Percentiles rank a stretch among this genome's conserved stretches.
Conservation (phyloP, 2,888 invertebrate species). For the Drosophila cognata region DNA sequence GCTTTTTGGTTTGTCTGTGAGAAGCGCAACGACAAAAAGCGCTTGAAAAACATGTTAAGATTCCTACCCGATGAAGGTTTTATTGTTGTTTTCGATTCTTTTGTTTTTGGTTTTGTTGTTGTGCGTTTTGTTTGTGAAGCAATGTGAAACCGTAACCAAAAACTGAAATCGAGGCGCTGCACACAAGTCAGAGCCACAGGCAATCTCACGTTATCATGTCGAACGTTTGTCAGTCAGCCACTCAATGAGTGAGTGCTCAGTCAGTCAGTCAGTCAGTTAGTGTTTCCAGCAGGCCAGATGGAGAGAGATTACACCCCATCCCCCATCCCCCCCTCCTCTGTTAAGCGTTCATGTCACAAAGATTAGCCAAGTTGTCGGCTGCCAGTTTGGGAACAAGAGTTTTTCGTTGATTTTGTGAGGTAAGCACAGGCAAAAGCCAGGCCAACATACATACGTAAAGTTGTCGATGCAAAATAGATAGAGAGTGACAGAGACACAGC, state of each 20-base stretch:
- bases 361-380: slow-evolving; percentile 63
- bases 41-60: slow-evolving; percentile 1
- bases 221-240: slow-evolving; percentile 22
- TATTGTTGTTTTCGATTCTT: background rate
- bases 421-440: background rate
- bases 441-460: slow-evolving; percentile 9
- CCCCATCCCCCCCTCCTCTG: background rate
- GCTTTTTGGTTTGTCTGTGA: slow-evolving; percentile 15
- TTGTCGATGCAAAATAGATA: slow-evolving; percentile 9
- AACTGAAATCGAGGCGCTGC: slow-evolving; percentile 29
- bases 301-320: background rate
- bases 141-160: slow-evolving; percentile 27
- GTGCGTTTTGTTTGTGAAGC: background rate
- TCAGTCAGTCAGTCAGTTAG: slow-evolving; percentile 22
- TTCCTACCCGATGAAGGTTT: background rate
- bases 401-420: slow-evolving; percentile 1
- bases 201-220: slow-evolving; percentile 53
- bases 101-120: background rate
- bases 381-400: slow-evolving; percentile 15
- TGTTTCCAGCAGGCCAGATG: background rate
- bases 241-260: slow-evolving; percentile 27
- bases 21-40: slow-evolving; percentile 42
- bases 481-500: background rate
- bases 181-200: slow-evolving; percentile 31
- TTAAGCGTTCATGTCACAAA: slow-evolving; percentile 53